Evolutionary conservation across 2,113 vertebrate species (phyloP).

Genomic region (Hydrolagus affinis): DNA sequence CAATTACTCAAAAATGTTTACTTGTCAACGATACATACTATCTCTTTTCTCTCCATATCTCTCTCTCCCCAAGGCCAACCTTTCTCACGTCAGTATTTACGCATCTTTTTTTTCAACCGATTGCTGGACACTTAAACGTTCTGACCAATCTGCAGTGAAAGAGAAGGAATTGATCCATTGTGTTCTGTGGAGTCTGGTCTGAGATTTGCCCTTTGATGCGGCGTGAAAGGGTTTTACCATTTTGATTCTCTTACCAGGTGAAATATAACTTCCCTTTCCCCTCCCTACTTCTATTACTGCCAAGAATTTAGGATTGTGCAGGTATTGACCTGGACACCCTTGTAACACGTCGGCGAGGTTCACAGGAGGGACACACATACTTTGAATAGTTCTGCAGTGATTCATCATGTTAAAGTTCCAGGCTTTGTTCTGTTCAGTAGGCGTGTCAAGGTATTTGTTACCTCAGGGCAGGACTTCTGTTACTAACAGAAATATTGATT

Average conservation of each 20-base stretch:
- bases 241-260: background rate
- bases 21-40: no score
- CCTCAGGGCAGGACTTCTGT: background rate
- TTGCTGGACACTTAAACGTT: background rate
- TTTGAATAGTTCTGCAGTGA: constrained; percentile 6
- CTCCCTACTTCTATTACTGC: no score
- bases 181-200: background rate
- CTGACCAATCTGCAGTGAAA: background rate
- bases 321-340: background rate
- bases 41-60: no score
- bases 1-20: no score
- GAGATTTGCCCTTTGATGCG: background rate
- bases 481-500: background rate
- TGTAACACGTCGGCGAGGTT: background rate
- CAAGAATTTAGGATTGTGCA: background rate
- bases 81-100: background rate
- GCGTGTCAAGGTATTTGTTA: background rate
- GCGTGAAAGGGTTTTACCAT: background rate
- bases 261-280: no score
- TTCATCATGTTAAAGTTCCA: background rate
- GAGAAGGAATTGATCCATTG: background rate
- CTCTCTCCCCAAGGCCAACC: no score
- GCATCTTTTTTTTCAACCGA: background rate
- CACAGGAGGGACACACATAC: background rate
- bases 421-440: background rate